phyloP scores from a whole-genome alignment of 1,140 invertebrate genomes.

The Hyles vespertilio region DNA sequence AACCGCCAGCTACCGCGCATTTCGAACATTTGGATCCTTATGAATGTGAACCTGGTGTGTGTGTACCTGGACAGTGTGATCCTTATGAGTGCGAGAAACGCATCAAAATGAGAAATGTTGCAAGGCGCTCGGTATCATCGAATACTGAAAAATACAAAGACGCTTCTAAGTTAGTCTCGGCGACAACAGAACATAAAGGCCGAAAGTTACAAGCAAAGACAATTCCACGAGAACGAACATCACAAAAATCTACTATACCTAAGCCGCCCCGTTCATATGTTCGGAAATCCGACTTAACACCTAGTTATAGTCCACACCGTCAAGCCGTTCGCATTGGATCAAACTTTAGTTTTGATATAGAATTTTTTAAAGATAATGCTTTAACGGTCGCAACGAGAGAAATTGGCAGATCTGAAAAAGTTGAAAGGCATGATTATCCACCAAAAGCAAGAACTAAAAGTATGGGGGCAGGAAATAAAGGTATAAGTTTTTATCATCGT shows the following conservation, averaged over 20 bases:
- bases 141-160: not conserved
- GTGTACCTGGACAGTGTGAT: conserved; percentile 19
- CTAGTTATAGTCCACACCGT: not conserved
- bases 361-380: conserved; percentile 31
- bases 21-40: conserved; percentile 9
- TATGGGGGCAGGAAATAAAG: not conserved
- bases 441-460: conserved; percentile 3
- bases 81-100: conserved; percentile 18
- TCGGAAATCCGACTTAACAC: not conserved
- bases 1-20: not conserved
- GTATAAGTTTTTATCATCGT: conserved; percentile 4
- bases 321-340: conserved; percentile 30
- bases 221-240: not conserved
- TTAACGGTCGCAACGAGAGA: conserved; percentile 4
- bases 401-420: conserved; percentile 1
- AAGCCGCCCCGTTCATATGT: not conserved
- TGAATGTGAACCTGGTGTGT: conserved; percentile 23
- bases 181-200: not conserved
- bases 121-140: not conserved
- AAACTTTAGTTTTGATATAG: conserved; percentile 33
- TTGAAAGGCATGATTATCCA: conserved; percentile 1
- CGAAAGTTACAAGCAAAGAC: not conserved
- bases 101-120: conserved; percentile 3
- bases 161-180: not conserved
- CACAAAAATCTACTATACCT: not conserved